Base-by-base conservation (phyloP, 2,113 vertebrate species). In the Gobio gobio region DNA sequence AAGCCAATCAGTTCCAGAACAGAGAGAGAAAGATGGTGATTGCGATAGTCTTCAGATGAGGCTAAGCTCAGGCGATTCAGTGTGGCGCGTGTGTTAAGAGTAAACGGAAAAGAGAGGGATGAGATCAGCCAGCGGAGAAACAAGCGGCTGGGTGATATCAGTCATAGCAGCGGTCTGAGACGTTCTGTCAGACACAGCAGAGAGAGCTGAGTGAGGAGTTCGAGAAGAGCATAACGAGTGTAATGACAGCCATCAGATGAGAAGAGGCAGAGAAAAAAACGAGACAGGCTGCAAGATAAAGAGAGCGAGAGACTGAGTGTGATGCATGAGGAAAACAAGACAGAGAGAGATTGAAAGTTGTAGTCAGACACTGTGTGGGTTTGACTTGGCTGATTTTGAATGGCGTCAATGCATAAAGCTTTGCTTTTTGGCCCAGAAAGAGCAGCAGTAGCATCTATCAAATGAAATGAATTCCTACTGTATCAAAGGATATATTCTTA, bases 1-100 rank as follows among this genome's bases (percentile, higher is more conserved):
- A 92, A 89, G 87, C 86, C 90, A 90, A 92, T 91, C 87, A 87
- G 88, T 86, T 89, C 83, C 89, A 85, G 75, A 73, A 77, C 29
- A 36, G 83, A 49, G 14, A 87, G 85, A 89, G 88, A 79, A 59
- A 47, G 33, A 87, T 85, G 47, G 82, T 54, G 88, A 89, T 58
- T 80, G 24, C 5, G 26, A 77, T 88, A 84, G 86, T 87, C 87
- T 90, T 85, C 84, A 87, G 90, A 93, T 88, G 89, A 93, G 90
- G 81, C 49, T 56, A 26, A 43, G 29, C 64, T 6, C 29, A 72
- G 6, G 10, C 63, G 18, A 61, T n/a, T 40, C 56, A 61, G 74
- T 33, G 26, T 2, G 20, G 36, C 22, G 3, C 1, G 33, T 13
- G 33, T 43, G 54, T 56, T 56, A 43, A 29, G 66, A 83, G 58